These are phyloP conservation scores for Mus minutoides DNA, from an alignment of 2,797 vertebrate species.

Conservation along the genomic window DNA sequence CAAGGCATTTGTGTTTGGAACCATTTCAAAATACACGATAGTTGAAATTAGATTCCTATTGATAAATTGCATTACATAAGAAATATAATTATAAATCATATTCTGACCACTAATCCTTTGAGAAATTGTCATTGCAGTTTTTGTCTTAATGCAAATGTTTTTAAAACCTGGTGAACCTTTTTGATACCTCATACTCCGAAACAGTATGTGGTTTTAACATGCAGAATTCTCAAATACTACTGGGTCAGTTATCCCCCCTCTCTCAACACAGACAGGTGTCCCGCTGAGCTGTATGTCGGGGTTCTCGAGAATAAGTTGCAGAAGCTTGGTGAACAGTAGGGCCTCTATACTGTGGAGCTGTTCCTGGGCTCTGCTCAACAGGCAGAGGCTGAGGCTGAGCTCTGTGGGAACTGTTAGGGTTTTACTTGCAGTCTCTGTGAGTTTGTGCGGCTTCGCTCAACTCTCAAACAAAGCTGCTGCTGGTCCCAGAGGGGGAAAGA, in stretches of 20 bases:
- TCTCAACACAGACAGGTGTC: neutral
- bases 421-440: neutral
- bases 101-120: neutral
- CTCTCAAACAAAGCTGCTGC: neutral
- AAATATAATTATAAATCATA: constrained; percentile 5
- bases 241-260: neutral
- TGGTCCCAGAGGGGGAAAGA: neutral
- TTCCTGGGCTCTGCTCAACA: neutral
- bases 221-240: neutral
- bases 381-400: neutral
- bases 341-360: neutral
- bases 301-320: neutral
- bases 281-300: no score
- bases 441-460: neutral
- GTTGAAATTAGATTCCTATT: constrained; percentile 27
- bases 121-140: neutral
- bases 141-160: neutral
- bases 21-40: constrained; percentile 2
- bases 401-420: neutral
- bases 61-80: neutral
- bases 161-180: neutral
- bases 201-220: neutral
- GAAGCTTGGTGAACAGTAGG: neutral
- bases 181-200: neutral
- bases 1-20: neutral